phyloP scores from a whole-genome alignment of 30 jellyfish, hydroid and myxozoan genomes.

The Turritopsis dohrnii region DNA sequence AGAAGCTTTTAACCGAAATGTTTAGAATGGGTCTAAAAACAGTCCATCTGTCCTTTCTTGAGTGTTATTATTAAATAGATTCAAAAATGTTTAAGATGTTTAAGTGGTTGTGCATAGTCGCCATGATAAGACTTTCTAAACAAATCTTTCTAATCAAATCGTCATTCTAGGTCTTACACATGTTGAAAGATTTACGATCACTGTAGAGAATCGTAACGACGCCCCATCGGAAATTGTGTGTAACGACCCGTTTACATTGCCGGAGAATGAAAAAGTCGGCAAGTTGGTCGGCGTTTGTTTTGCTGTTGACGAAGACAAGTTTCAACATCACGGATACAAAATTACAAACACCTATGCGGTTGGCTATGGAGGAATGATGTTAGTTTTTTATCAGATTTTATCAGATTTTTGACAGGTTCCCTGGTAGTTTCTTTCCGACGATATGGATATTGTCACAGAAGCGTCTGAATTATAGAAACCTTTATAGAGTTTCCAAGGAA shows the following conservation, averaged over 20 bases:
- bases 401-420: too few relatives aligned
- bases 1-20: too few relatives aligned
- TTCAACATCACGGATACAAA: constrained; percentile 50
- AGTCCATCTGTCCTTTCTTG: too few relatives aligned
- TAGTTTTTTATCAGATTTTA: too few relatives aligned
- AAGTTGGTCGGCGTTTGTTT: constrained; percentile 46
- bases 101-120: background rate
- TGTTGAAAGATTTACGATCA: constrained; percentile 39
- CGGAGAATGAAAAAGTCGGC: constrained; percentile 46
- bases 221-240: constrained; percentile 45
- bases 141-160: too few relatives aligned
- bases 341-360: constrained; percentile 34
- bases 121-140: too few relatives aligned
- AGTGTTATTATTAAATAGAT: too few relatives aligned
- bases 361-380: constrained; percentile 31
- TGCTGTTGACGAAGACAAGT: constrained; percentile 68
- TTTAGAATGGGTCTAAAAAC: too few relatives aligned
- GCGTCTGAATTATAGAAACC: too few relatives aligned
- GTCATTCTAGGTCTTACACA: constrained; percentile 49
- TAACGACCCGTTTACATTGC: constrained; percentile 23
- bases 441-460: too few relatives aligned
- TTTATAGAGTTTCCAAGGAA: too few relatives aligned
- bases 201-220: constrained; percentile 58
- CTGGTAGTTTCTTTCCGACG: too few relatives aligned
- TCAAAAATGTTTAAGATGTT: background rate